Conservation (phyloP, 1,140 invertebrate genomes). For the Caenorhabditis brenneri region DNA sequence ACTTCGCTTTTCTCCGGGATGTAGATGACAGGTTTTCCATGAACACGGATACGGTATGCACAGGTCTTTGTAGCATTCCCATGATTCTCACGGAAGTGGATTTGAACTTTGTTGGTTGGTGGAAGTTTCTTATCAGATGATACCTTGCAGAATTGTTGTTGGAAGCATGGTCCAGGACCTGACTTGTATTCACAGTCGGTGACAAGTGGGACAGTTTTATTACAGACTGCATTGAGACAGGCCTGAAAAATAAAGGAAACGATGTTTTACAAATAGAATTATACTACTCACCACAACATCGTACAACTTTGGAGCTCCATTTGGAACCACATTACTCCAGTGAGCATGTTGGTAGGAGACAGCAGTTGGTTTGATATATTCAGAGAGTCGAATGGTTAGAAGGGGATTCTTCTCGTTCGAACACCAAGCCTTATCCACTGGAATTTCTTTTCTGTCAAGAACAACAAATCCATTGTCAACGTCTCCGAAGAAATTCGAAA, state of each 20-base stretch:
- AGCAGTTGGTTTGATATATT: not conserved
- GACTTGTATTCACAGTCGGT: not conserved
- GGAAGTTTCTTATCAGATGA: not conserved
- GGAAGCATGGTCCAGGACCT: not conserved
- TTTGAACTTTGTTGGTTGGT: not conserved
- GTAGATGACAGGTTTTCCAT: not conserved
- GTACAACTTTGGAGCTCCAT: not conserved
- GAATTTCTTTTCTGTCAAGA: not conserved
- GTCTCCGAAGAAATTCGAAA: not conserved
- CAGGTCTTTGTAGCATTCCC: not conserved
- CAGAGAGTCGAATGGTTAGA: not conserved
- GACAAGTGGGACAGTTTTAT: not conserved
- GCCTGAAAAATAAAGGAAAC: not conserved
- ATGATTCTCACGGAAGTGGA: not conserved
- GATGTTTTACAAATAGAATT: not conserved
- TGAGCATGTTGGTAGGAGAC: not conserved
- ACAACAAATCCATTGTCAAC: not conserved
- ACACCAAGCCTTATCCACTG: not conserved
- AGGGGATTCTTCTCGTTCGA: not conserved
- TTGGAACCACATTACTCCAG: not conserved
- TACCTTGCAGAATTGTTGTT: not conserved
- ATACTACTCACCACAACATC: not conserved
- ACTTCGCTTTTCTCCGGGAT: too few relatives aligned
- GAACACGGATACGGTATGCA: not conserved
- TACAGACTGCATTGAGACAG: not conserved